Percentiles rank a stretch among this genome's conserved stretches.
These are phyloP conservation scores for Spatula versicolor DNA, from an alignment of 2,797 vertebrate genomes.

Conservation along the genomic window DNA sequence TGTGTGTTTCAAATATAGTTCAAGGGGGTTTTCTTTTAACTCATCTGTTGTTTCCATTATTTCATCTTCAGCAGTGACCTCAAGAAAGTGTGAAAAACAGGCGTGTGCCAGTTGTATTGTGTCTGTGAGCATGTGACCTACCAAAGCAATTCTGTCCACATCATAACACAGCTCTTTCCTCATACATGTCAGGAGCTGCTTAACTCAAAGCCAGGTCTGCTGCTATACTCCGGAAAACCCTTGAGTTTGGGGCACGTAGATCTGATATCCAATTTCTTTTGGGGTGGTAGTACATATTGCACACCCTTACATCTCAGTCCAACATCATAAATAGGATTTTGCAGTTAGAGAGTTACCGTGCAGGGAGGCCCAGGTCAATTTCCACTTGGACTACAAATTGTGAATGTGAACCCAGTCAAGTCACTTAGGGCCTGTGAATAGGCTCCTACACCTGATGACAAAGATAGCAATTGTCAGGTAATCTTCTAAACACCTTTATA, in stretches of 20 bases:
- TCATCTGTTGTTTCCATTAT: neutral
- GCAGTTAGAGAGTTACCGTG: neutral
- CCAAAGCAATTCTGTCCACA: neutral
- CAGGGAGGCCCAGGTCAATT: neutral
- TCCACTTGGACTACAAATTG: neutral
- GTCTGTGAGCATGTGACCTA: neutral
- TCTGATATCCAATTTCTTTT: neutral
- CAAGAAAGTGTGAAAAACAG: neutral
- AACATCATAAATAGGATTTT: neutral
- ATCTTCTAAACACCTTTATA: neutral
- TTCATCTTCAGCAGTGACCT: neutral
- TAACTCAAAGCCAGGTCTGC: neutral
- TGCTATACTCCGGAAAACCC: neutral
- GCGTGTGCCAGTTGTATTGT: neutral
- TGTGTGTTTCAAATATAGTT: neutral
- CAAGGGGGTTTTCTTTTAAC: neutral
- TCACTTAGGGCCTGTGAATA: neutral
- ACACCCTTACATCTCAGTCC: neutral
- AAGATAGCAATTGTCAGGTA: neutral
- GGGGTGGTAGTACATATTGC: neutral
- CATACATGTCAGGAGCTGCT: neutral
- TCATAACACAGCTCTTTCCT: neutral
- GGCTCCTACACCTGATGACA: neutral
- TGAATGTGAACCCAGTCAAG: neutral
- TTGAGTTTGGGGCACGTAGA: neutral